These are phyloP conservation scores for Helicoverpa armigera DNA, from an alignment of 1,140 invertebrate genomes.

Conservation along the genomic window DNA sequence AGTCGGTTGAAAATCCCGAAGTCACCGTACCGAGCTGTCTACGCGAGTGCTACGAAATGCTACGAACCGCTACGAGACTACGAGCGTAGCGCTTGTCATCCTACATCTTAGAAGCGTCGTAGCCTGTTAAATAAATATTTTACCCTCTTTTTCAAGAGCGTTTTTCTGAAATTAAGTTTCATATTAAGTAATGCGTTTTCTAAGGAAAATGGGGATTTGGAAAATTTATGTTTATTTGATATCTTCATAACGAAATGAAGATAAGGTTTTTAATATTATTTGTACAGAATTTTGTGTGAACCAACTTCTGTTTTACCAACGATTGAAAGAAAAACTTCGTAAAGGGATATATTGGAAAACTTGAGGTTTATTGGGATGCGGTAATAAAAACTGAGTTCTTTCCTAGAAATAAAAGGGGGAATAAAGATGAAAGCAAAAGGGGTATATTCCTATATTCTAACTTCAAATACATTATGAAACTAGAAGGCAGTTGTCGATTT, in stretches of 20 bases:
- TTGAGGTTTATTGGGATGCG: not conserved
- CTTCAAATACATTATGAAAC: too few species aligned
- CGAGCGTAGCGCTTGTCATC: slow-evolving; percentile 21
- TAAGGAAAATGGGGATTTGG: not conserved
- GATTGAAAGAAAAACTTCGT: slow-evolving; percentile 1
- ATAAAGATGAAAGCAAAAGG: too few species aligned
- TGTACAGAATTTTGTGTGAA: not conserved
- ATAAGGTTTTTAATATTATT: slow-evolving; percentile 4
- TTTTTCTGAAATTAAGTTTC: slow-evolving; percentile 19
- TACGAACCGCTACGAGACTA: slow-evolving; percentile 26
- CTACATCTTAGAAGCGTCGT: slow-evolving; percentile 6
- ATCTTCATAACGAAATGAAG: slow-evolving; percentile 8
- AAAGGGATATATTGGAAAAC: slow-evolving; percentile 6
- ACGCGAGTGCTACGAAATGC: not conserved
- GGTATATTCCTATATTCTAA: too few species aligned
- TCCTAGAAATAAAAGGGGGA: too few species aligned
- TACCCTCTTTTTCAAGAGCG: not conserved
- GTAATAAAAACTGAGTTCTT: too few species aligned
- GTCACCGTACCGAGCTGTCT: slow-evolving; percentile 2
- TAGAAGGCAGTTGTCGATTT: too few species aligned
- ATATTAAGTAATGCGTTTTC: not conserved
- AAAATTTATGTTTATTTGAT: slow-evolving; percentile 8
- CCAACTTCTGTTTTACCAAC: slow-evolving; percentile 2
- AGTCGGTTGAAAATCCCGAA: too few species aligned
- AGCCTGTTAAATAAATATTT: slow-evolving; percentile 3